Evolutionary conservation across 2,888 invertebrate species (phyloP).

Genomic region (Chirona hameri): DNA sequence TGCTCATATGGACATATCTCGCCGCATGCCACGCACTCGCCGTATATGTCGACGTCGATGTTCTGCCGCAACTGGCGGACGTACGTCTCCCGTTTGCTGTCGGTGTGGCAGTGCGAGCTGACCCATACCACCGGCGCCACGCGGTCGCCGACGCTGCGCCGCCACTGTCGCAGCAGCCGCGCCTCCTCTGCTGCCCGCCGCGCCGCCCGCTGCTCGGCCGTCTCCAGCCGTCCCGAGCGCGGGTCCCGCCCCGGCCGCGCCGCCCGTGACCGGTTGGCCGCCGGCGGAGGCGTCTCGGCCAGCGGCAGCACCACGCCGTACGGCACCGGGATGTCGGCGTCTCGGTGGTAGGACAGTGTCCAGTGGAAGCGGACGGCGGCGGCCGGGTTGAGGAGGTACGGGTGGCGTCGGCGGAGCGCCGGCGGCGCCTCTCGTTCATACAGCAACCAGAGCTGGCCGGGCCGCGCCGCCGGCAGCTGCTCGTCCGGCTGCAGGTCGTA

Average conservation of each 20-base stretch:
- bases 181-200: not conserved
- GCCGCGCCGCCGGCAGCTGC: slow-evolving; percentile 53
- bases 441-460: slow-evolving; percentile 63
- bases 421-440: slow-evolving; percentile 63
- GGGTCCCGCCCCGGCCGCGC: not conserved
- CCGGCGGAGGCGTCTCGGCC: slow-evolving; percentile 22
- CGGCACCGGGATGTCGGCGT: slow-evolving; percentile 48
- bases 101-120: slow-evolving; percentile 43
- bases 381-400: not conserved
- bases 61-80: slow-evolving; percentile 43
- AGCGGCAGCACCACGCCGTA: slow-evolving; percentile 44
- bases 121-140: slow-evolving; percentile 38
- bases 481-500: slow-evolving; percentile 50
- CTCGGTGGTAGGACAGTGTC: slow-evolving; percentile 52
- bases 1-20: too few relatives aligned
- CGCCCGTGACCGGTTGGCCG: not conserved
- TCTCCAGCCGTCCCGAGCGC: not conserved
- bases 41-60: slow-evolving; percentile 44
- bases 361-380: slow-evolving; percentile 55
- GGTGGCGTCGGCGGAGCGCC: slow-evolving; percentile 44
- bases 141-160: not conserved
- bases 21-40: slow-evolving; percentile 43
- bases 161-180: not conserved
- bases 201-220: not conserved
- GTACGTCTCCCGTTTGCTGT: slow-evolving; percentile 43